These are phyloP conservation scores for Bombus terrestris DNA, from an alignment of 1,140 invertebrate genomes.

Conservation along the genomic window DNA sequence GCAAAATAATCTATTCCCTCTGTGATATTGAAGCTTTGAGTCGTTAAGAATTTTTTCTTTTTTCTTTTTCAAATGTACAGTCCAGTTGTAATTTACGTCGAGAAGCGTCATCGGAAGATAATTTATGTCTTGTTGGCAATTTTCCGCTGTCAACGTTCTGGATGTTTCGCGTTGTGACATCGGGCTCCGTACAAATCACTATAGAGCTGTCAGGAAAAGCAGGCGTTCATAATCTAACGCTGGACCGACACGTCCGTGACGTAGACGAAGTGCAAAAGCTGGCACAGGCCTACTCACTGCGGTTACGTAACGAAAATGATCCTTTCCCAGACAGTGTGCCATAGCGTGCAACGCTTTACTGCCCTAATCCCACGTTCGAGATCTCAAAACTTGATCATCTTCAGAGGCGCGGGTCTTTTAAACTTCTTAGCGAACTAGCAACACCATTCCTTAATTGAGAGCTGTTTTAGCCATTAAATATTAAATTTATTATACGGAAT, in stretches of 20 bases:
- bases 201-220: slow-evolving; percentile 17
- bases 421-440: neutral
- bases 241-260: slow-evolving; percentile 12
- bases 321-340: slow-evolving; percentile 18
- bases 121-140: neutral
- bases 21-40: neutral
- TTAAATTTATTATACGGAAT: neutral
- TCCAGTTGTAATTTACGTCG: neutral
- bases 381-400: slow-evolving; percentile 10
- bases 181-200: neutral
- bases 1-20: neutral
- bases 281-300: slow-evolving; percentile 6
- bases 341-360: slow-evolving; percentile 19
- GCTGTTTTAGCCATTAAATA: neutral
- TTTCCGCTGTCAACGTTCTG: neutral
- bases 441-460: neutral
- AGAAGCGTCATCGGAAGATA: neutral
- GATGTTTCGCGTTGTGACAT: slow-evolving; percentile 15
- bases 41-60: neutral
- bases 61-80: neutral
- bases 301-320: slow-evolving; percentile 34
- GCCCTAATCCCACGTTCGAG: slow-evolving; percentile 24
- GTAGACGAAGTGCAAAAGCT: slow-evolving; percentile 30
- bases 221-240: slow-evolving; percentile 10
- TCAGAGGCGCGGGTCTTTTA: neutral